Percentiles rank a stretch among this genome's conserved stretches.
These are phyloP conservation scores for Thamnaconus septentrionalis DNA, from an alignment of 2,113 vertebrate genomes.

Conservation along the genomic window DNA sequence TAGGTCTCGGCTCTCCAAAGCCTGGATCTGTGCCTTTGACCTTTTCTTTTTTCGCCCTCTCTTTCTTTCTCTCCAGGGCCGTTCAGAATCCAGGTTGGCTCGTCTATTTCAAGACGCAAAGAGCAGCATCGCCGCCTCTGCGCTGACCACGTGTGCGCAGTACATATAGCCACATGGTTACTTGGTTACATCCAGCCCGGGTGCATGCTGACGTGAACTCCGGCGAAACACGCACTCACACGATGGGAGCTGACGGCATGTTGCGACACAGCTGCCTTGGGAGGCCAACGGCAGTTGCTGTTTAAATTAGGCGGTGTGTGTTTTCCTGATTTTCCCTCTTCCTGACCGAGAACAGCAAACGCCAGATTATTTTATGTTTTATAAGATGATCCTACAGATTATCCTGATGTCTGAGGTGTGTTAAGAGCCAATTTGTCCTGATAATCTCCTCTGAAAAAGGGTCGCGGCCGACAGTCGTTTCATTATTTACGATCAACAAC, in stretches of 20 bases:
- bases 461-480: too few species aligned
- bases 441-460: too few species aligned
- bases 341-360: too few species aligned
- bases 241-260: constrained; percentile 19
- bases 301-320: constrained; percentile 7
- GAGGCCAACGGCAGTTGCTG: not conserved
- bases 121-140: constrained; percentile 39
- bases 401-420: too few species aligned
- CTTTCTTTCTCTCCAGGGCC: constrained; percentile 37
- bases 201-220: constrained; percentile 39
- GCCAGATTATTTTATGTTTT: too few species aligned
- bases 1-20: too few species aligned
- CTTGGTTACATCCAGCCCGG: constrained; percentile 50
- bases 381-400: too few species aligned
- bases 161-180: constrained; percentile 9
- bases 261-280: constrained; percentile 26
- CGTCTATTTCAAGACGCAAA: constrained; percentile 59
- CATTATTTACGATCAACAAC: too few species aligned
- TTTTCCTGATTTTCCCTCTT: too few species aligned
- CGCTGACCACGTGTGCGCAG: constrained; percentile 31
- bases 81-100: constrained; percentile 27
- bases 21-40: too few species aligned
- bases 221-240: constrained; percentile 10
- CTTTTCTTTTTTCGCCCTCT: too few species aligned
- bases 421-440: too few species aligned